A percentile compares a stretch with the other conserved stretches of the same genome.
Evolutionary conservation across 2,797 vertebrate species (phyloP).

Genomic region (Diglossa cyanea): DNA sequence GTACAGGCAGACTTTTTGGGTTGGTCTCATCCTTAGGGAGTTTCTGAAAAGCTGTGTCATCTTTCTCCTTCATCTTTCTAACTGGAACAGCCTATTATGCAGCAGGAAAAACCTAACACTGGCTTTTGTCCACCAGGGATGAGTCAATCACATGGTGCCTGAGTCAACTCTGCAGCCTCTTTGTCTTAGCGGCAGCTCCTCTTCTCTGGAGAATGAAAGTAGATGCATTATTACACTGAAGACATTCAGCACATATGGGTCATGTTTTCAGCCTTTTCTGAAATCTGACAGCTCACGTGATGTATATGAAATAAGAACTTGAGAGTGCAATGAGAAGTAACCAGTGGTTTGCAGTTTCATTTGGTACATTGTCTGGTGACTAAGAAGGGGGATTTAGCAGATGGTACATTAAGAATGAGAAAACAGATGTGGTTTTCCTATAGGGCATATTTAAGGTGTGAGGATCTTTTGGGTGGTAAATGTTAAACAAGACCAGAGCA

Average conservation of each 20-base stretch:
- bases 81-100: neutral
- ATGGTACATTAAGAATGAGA: neutral
- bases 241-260: neutral
- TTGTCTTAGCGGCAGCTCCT: neutral
- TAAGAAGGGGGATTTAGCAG: neutral
- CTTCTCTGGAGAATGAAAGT: neutral
- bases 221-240: neutral
- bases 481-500: neutral
- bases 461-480: neutral
- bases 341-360: neutral
- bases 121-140: neutral
- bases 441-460: neutral
- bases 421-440: neutral
- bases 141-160: neutral
- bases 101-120: neutral
- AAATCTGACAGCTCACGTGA: neutral
- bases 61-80: neutral
- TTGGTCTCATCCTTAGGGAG: neutral
- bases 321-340: neutral
- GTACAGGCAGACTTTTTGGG: neutral
- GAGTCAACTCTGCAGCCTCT: neutral
- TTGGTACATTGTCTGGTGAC: neutral
- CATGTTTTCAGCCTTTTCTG: neutral
- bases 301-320: neutral
- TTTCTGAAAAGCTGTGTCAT: neutral